A percentile compares a stretch with the other conserved stretches of the same genome.
These are phyloP conservation scores for Spilarctia lutea DNA, from an alignment of 2,888 invertebrate genomes.

Conservation along the genomic window DNA sequence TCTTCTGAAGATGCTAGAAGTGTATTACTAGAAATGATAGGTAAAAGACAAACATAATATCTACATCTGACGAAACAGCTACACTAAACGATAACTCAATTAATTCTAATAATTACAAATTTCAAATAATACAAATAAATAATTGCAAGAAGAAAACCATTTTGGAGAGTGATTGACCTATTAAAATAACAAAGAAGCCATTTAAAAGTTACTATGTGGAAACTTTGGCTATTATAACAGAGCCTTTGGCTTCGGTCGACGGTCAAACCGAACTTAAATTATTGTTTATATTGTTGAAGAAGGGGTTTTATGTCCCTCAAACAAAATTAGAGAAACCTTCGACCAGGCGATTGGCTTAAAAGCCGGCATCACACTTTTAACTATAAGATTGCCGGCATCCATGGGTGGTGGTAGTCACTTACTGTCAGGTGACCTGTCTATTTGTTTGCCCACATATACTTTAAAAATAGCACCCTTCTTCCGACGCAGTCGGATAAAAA, in stretches of 20 bases:
- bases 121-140: background rate
- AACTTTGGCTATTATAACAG: background rate
- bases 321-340: background rate
- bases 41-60: background rate
- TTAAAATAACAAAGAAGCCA: slow-evolving; percentile 2
- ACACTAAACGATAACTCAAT: background rate
- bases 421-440: too few relatives aligned
- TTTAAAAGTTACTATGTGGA: background rate
- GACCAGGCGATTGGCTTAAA: too few relatives aligned
- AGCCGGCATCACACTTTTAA: too few relatives aligned
- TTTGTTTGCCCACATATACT: too few relatives aligned
- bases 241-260: background rate
- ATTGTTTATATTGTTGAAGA: background rate
- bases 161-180: slow-evolving; percentile 1
- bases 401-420: background rate
- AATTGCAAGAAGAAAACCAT: background rate
- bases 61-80: background rate
- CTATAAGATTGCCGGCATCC: background rate
- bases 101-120: background rate
- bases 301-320: background rate
- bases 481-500: too few relatives aligned
- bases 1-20: too few relatives aligned
- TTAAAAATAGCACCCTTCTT: too few relatives aligned
- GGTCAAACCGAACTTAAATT: background rate
- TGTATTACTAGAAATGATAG: too few relatives aligned